A percentile compares a stretch with the other conserved stretches of the same genome.
These are phyloP conservation scores for Esox lucius DNA, from an alignment of 2,797 vertebrate species.

Conservation along the genomic window DNA sequence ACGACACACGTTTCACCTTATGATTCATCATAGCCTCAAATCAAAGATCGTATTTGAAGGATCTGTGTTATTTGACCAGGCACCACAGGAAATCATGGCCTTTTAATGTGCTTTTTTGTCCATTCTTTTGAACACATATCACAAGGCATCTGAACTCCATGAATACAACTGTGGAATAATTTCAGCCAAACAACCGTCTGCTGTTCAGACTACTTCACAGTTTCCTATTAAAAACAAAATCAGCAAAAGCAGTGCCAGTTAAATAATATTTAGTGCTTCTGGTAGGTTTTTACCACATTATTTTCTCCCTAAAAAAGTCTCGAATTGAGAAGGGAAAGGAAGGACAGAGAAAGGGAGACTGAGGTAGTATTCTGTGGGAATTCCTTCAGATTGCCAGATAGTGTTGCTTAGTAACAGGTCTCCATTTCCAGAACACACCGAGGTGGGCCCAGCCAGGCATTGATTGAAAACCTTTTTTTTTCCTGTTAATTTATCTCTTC, in stretches of 20 bases:
- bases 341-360: constrained; percentile 36
- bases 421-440: constrained; percentile 42
- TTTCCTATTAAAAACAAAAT: constrained; percentile 21
- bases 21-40: too few species aligned
- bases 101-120: constrained; percentile 6
- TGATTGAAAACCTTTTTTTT: constrained; percentile 51
- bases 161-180: constrained; percentile 26
- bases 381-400: constrained; percentile 33
- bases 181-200: constrained; percentile 33
- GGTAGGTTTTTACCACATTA: constrained; percentile 49
- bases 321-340: constrained; percentile 4
- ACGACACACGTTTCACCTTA: neutral
- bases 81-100: too few species aligned
- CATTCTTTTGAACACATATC: constrained; percentile 40
- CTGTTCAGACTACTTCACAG: constrained; percentile 11
- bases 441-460: constrained; percentile 39
- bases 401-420: constrained; percentile 62
- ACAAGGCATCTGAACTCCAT: constrained; percentile 8
- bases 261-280: too few species aligned
- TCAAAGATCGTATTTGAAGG: too few species aligned
- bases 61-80: too few species aligned
- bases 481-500: too few species aligned
- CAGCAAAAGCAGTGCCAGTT: constrained; percentile 26
- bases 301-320: constrained; percentile 28
- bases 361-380: constrained; percentile 38